Conservation (phyloP, 2,888 invertebrate genomes). For the Clepsis dumicolana region DNA sequence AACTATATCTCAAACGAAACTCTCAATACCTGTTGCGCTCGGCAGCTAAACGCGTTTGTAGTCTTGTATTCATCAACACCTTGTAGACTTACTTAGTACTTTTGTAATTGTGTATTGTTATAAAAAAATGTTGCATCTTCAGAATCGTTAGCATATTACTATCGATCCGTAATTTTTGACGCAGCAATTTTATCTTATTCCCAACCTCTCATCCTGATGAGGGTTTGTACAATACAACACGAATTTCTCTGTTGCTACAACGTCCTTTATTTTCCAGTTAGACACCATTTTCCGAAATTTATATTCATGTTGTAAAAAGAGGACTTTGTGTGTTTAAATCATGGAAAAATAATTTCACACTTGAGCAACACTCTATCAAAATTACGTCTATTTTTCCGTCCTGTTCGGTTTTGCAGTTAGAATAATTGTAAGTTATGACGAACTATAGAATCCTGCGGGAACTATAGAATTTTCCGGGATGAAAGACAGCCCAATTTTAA, state of each 20-base stretch:
- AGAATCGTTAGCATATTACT: neutral
- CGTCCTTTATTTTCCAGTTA: neutral
- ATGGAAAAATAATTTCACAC: too few relatives aligned
- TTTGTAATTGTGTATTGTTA: neutral
- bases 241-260: neutral
- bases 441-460: too few relatives aligned
- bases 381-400: too few relatives aligned
- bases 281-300: neutral
- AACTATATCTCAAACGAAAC: neutral
- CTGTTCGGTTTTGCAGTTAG: too few relatives aligned
- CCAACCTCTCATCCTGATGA: neutral
- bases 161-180: neutral
- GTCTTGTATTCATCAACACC: neutral
- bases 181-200: neutral
- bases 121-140: neutral
- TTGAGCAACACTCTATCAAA: too few relatives aligned
- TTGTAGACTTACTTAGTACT: neutral
- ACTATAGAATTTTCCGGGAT: too few relatives aligned
- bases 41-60: neutral
- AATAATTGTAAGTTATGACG: too few relatives aligned
- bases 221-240: neutral
- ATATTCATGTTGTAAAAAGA: neutral
- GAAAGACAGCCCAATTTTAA: too few relatives aligned
- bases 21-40: slow-evolving; percentile 23
- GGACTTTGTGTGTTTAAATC: too few relatives aligned